Evolutionary conservation across 2,113 vertebrate genomes (phyloP).

Genomic region (Nannospalax galili): DNA sequence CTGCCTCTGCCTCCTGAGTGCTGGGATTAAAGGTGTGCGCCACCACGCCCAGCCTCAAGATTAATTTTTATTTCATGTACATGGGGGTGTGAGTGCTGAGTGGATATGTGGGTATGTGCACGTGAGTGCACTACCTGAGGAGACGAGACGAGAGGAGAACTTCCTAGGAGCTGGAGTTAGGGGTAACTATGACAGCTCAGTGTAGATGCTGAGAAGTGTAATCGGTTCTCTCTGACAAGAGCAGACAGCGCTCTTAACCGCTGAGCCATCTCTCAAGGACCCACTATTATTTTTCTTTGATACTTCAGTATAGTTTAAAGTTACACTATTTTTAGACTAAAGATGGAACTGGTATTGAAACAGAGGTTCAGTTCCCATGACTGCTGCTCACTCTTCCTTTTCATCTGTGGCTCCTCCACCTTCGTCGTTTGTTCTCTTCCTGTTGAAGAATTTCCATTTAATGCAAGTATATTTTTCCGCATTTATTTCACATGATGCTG

Average conservation of each 20-base stretch:
- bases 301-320: not conserved
- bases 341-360: not conserved
- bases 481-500: not conserved
- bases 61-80: not conserved
- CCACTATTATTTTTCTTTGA: not conserved
- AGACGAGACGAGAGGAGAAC: not conserved
- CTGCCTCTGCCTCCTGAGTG: too few species aligned
- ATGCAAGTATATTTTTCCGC: not conserved
- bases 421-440: not conserved
- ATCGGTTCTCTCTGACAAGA: not conserved
- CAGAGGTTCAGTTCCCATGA: not conserved
- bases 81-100: too few species aligned
- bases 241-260: too few species aligned
- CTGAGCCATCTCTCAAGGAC: not conserved
- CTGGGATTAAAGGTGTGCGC: too few species aligned
- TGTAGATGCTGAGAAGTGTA: not conserved
- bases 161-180: not conserved
- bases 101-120: not conserved
- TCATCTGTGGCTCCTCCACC: not conserved
- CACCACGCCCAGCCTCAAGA: too few species aligned
- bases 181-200: not conserved
- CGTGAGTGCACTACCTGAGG: too few species aligned
- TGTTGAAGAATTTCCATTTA: not conserved
- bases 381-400: not conserved
- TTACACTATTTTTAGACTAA: not conserved